These are phyloP conservation scores for Lordiphosa collinella DNA, from an alignment of 1,140 invertebrate genomes.

Conservation along the genomic window DNA sequence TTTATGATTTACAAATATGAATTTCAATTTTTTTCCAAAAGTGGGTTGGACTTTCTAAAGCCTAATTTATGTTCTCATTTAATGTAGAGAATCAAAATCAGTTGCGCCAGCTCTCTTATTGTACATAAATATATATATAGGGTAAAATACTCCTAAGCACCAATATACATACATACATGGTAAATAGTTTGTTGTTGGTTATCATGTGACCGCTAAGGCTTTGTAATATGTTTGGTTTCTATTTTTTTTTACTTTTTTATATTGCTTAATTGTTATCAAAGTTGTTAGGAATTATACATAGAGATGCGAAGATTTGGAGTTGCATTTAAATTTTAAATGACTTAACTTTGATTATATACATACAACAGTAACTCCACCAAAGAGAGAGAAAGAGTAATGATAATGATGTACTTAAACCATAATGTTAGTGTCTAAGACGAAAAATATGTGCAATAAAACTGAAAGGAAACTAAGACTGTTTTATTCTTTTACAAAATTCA, in stretches of 20 bases:
- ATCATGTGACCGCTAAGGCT: conserved; percentile 16
- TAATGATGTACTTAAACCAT: conserved; percentile 20
- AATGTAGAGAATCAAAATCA: no score
- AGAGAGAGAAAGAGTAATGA: conserved; percentile 1
- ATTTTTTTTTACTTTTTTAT: conserved; percentile 44
- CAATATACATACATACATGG: conserved; percentile 21
- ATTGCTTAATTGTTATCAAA: conserved; percentile 62
- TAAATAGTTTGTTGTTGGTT: conserved; percentile 23
- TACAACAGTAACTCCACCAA: conserved; percentile 18
- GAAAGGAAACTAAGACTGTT: conserved; percentile 14
- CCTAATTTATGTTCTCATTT: no score
- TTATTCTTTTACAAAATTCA: not conserved
- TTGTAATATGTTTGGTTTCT: conserved; percentile 26
- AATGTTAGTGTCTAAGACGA: conserved; percentile 61
- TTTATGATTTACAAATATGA: no score
- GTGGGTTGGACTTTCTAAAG: no score
- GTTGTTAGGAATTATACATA: conserved; percentile 48
- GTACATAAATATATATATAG: conserved; percentile 14
- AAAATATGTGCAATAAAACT: conserved; percentile 63
- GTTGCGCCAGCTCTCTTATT: not conserved
- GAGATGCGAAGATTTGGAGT: conserved; percentile 14
- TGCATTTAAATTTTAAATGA: conserved; percentile 2
- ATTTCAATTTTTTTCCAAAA: no score
- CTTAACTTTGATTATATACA: conserved; percentile 9
- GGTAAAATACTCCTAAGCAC: conserved; percentile 19